phyloP scores from a whole-genome alignment of 2,113 vertebrate genomes.

The Hyla sarda region DNA sequence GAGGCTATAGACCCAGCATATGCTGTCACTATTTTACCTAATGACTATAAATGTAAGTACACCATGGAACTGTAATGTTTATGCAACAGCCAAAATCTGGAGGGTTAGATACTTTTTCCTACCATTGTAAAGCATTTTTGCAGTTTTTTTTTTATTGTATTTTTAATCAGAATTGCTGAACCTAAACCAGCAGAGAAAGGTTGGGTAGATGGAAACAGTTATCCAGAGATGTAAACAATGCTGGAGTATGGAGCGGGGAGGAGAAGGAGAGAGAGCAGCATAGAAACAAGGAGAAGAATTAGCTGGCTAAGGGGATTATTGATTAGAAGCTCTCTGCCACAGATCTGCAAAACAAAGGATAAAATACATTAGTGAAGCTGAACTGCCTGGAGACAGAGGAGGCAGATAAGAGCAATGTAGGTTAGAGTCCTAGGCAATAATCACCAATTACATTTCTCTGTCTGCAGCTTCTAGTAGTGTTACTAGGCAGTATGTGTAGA shows the following conservation, averaged over 20 bases:
- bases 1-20: no score
- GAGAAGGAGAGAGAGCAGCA: not conserved
- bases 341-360: constrained; percentile 48
- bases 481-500: not conserved
- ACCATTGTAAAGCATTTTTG: not conserved
- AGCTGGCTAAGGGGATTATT: constrained; percentile 54
- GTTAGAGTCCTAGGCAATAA: not conserved
- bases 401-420: constrained; percentile 28
- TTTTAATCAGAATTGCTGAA: not conserved
- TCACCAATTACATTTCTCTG: not conserved
- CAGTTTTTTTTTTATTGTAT: not conserved
- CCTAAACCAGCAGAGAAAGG: not conserved
- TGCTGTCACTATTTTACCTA: no score
- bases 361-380: constrained; percentile 19
- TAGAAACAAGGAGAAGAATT: constrained; percentile 51
- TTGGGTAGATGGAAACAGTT: not conserved
- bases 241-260: not conserved
- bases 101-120: not conserved
- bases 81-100: no score
- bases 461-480: not conserved
- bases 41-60: no score
- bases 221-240: constrained; percentile 4
- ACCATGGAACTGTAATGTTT: no score
- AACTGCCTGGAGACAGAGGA: constrained; percentile 30
- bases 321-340: constrained; percentile 42